Conservation (phyloP, 2,797 vertebrate species). For the Coendou prehensilis region DNA sequence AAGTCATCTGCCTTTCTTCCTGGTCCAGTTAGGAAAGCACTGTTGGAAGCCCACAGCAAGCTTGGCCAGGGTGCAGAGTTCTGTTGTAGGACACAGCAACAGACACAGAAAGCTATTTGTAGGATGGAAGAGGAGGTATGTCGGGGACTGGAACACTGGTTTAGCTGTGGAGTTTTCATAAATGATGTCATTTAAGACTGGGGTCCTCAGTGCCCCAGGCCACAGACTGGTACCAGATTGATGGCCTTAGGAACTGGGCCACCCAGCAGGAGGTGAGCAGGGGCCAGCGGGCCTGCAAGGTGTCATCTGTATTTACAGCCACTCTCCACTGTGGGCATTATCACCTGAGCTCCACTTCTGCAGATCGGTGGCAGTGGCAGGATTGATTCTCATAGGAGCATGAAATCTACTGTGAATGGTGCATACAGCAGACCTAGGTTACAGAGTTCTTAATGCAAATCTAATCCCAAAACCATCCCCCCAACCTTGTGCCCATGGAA, state of each 20-base stretch:
- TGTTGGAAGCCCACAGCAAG: background rate
- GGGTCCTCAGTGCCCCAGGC: background rate
- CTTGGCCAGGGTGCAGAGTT: background rate
- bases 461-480: background rate
- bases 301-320: background rate
- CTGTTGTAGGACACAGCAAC: background rate
- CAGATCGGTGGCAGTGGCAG: background rate
- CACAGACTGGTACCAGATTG: background rate
- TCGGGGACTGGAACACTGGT: background rate
- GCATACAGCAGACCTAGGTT: background rate
- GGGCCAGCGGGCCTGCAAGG: background rate
- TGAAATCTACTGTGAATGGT: background rate
- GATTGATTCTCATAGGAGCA: background rate
- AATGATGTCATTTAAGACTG: background rate
- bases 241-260: background rate
- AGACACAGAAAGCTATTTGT: background rate
- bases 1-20: background rate
- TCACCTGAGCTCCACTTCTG: background rate
- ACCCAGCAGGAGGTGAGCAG: background rate
- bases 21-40: background rate
- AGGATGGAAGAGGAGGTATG: background rate
- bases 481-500: background rate
- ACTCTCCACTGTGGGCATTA: background rate
- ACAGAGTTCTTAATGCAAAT: background rate
- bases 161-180: background rate